These are phyloP conservation scores for Lophochroa leadbeateri DNA, from an alignment of 2,113 vertebrate species.

Conservation along the genomic window DNA sequence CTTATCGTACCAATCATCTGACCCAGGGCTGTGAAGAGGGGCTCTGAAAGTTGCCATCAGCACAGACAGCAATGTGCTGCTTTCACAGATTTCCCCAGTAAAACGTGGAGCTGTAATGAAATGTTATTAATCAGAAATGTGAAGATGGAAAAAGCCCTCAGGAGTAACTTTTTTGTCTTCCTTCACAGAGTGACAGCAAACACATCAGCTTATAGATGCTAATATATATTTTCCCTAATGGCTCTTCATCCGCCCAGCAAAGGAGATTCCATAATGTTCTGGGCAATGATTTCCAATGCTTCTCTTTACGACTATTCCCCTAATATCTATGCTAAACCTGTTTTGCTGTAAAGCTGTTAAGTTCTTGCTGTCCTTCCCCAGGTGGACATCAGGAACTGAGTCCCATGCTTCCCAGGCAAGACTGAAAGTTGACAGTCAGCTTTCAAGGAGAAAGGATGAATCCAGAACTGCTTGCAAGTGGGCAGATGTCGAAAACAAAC, in stretches of 20 bases:
- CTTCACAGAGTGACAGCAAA: not conserved
- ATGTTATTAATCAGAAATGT: not conserved
- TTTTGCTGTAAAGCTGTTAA: not conserved
- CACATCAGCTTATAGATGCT: not conserved
- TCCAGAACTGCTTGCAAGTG: not conserved
- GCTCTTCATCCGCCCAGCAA: not conserved
- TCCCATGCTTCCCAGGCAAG: not conserved
- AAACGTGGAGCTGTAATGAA: fast-evolving
- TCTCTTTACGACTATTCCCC: not conserved
- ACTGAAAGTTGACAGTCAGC: not conserved
- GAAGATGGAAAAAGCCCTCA: not conserved
- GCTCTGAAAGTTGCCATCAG: not conserved
- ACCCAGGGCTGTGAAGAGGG: not conserved
- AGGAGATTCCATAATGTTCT: not conserved
- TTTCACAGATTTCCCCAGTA: not conserved
- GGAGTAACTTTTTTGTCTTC: not conserved
- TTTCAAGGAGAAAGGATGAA: not conserved
- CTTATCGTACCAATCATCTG: not conserved
- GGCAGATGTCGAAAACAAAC: not conserved
- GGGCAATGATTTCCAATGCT: not conserved
- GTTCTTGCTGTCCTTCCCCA: not conserved
- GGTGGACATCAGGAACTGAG: not conserved
- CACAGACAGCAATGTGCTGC: not conserved
- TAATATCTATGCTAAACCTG: not conserved
- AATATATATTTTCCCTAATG: not conserved